phyloP scores from a whole-genome alignment of 2,113 vertebrate species.

The Oryzias woworae region DNA sequence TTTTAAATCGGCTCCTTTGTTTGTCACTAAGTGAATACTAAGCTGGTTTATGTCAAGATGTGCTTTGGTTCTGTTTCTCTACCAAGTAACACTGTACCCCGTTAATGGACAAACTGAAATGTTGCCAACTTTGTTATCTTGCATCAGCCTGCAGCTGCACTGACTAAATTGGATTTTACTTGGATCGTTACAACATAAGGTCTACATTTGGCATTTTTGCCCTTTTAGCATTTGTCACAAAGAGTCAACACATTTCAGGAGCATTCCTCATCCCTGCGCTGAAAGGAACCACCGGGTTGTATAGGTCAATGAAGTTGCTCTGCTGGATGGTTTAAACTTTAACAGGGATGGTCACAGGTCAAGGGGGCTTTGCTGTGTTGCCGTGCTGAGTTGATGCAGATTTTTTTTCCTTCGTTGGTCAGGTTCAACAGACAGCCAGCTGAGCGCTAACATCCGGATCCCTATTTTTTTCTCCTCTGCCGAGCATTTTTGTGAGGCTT shows the following conservation, averaged over 20 bases:
- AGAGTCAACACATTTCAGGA: too few relatives aligned
- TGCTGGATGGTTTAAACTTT: conserved; percentile 48
- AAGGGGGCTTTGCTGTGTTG: conserved; percentile 29
- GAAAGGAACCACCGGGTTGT: neutral
- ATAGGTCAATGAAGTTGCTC: neutral
- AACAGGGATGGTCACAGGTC: conserved; percentile 54
- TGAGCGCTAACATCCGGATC: neutral
- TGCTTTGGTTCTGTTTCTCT: conserved; percentile 3
- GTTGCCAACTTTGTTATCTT: conserved; percentile 33
- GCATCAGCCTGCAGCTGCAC: conserved; percentile 12
- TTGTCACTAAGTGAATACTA: conserved; percentile 12
- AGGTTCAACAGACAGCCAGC: conserved; percentile 27
- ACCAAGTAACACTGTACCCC: conserved; percentile 43
- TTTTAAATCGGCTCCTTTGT: conserved; percentile 44
- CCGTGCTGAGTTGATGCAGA: conserved; percentile 11
- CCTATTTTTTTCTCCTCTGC: neutral
- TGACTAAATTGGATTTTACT: conserved; percentile 1
- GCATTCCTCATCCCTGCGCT: neutral
- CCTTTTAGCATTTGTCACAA: too few relatives aligned
- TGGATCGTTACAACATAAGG: too few relatives aligned
- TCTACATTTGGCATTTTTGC: too few relatives aligned
- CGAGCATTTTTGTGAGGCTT: conserved; percentile 5
- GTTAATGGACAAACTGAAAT: conserved; percentile 44
- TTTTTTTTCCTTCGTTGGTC: conserved; percentile 21
- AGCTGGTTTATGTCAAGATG: too few relatives aligned